Conservation (phyloP, 2,888 invertebrate genomes). For the Idaea straminata region DNA sequence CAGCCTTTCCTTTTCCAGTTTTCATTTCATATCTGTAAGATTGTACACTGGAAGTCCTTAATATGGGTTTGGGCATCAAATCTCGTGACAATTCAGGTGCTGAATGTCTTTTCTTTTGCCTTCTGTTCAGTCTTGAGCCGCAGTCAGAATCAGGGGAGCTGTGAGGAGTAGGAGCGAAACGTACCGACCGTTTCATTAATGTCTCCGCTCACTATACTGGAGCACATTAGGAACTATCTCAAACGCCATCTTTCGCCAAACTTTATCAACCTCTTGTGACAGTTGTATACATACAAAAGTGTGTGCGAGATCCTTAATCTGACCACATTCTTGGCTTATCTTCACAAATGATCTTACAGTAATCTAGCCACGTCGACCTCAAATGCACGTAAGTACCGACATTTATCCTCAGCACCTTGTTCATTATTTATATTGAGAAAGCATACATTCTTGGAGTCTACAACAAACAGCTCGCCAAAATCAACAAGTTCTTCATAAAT, state of each 20-base stretch:
- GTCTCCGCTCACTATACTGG: neutral
- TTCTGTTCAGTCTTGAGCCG: constrained; percentile 27
- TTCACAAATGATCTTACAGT: constrained; percentile 15
- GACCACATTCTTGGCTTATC: constrained; percentile 23
- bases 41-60: constrained; percentile 29
- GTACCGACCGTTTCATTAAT: constrained; percentile 56
- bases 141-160: constrained; percentile 43
- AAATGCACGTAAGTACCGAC: constrained; percentile 11
- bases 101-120: constrained; percentile 37
- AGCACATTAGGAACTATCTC: neutral
- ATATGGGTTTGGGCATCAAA: constrained; percentile 21
- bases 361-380: constrained; percentile 22
- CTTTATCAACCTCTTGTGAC: neutral
- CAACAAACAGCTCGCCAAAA: neutral
- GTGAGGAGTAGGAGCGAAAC: constrained; percentile 62
- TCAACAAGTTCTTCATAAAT: neutral
- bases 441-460: neutral
- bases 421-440: constrained; percentile 3
- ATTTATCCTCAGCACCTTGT: constrained; percentile 8
- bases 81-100: constrained; percentile 16
- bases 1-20: constrained; percentile 59
- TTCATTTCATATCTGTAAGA: constrained; percentile 31
- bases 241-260: neutral
- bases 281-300: neutral
- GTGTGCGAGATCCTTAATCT: constrained; percentile 1